phyloP scores from a whole-genome alignment of 2,888 invertebrate species.

The Hoplodrina ambigua region DNA sequence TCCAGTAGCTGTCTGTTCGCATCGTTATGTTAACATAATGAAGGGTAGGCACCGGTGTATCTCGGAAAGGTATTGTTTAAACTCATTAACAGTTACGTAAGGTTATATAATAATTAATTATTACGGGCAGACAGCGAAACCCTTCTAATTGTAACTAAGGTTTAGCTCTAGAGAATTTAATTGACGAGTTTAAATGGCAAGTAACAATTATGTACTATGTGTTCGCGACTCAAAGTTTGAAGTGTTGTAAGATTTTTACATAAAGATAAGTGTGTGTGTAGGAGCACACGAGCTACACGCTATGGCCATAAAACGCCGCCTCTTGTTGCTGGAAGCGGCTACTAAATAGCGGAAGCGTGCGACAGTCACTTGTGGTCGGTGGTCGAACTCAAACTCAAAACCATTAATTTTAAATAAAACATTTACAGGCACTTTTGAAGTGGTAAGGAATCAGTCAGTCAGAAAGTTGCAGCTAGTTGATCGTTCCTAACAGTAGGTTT shows the following conservation, averaged over 20 bases:
- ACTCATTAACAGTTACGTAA: slow-evolving; percentile 50
- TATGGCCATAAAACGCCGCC: neutral
- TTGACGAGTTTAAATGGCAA: slow-evolving; percentile 40
- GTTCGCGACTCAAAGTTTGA: slow-evolving; percentile 13
- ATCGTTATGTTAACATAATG: slow-evolving; percentile 31
- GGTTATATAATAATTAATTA: slow-evolving; percentile 48
- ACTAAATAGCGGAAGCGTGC: too few species aligned
- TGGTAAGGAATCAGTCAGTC: too few species aligned
- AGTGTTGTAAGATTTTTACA: slow-evolving; percentile 37
- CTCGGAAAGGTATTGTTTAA: slow-evolving; percentile 58
- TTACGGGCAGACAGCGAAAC: slow-evolving; percentile 47
- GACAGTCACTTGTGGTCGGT: too few species aligned
- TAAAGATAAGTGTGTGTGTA: slow-evolving; percentile 33
- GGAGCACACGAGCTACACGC: neutral
- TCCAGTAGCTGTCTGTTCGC: slow-evolving; percentile 28
- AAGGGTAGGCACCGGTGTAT: slow-evolving; percentile 31
- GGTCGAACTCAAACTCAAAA: too few species aligned
- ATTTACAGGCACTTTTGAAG: too few species aligned
- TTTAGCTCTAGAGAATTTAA: slow-evolving; percentile 57
- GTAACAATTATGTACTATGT: slow-evolving; percentile 32
- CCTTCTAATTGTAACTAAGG: slow-evolving; percentile 60
- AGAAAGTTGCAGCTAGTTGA: too few species aligned
- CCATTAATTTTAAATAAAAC: too few species aligned
- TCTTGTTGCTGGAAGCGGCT: neutral
- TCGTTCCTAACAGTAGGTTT: too few species aligned